Evolutionary conservation across 2,797 vertebrate species (phyloP), one percentile per base, ranked within the genome.

Genomic region (Cryptoprocta ferox): DNA sequence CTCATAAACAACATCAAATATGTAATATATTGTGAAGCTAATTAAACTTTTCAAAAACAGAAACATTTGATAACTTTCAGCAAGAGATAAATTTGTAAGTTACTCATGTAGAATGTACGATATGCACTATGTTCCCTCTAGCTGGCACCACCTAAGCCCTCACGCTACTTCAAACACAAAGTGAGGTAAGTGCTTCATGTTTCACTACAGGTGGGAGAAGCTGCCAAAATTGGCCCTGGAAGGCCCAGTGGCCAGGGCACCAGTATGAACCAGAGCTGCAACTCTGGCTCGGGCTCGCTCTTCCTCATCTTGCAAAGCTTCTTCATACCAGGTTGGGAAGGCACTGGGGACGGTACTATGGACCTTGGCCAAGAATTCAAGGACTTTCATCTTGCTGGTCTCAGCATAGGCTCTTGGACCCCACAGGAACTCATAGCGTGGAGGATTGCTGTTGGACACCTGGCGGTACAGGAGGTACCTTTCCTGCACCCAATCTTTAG

Each of bases 351-450:
- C 53, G 0, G 45, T 94, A 37, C 91, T 5, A 9, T 96, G 45
- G 1, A 97, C 4, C 61, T 66, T 92, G 35, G 85, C 82, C 53
- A 91, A 53, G 83, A 97, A 89, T 30, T 95, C 48, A 28, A 96
- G 61, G 28, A 94, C n/a, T 91, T 19, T 73, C 96, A 91, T 97
- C 59, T 97, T 98, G 32, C 81, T 89, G 5, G 28, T 97, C 92
- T 97, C 76, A 0, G 7, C 42, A 0, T 73, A 53, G 53, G 75
- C 78, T 70, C 53, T 39, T 0, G 61, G 89, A 42, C 96, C 92
- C 81, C 96, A 91, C 37, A 96, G 86, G 65, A 96, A 84, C 37
- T 96, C 65, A 8, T n/a, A 79, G 6, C 9, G 0, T 7, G 81
- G 65, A 61, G 81, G 94, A 65, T 92, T 28, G 15, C 39, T 97